These are phyloP conservation scores for Solenopsis fugax DNA, from an alignment of 1,140 invertebrate genomes.

Conservation along the genomic window DNA sequence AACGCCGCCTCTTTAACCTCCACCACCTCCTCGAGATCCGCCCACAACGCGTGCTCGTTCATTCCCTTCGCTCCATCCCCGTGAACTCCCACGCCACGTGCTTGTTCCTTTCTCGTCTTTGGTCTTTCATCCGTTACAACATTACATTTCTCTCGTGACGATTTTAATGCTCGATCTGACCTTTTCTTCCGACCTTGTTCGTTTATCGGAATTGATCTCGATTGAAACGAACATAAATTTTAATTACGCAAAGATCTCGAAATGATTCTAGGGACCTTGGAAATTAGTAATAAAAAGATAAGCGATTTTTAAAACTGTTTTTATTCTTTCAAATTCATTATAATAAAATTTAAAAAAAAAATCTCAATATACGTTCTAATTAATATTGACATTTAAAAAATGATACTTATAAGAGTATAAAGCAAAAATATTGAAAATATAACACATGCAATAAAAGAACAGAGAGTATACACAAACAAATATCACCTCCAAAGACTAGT, in stretches of 20 bases:
- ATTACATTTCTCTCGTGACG: constrained; percentile 45
- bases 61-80: constrained; percentile 77
- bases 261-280: neutral
- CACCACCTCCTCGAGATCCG: constrained; percentile 84
- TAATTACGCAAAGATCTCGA: neutral
- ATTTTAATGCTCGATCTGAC: constrained; percentile 46
- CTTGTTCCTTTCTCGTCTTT: constrained; percentile 65
- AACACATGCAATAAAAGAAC: neutral
- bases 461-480: neutral
- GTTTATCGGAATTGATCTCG: constrained; percentile 6
- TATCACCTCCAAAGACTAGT: neutral
- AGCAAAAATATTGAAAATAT: neutral
- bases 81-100: constrained; percentile 80
- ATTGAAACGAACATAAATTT: constrained; percentile 7
- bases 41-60: constrained; percentile 83
- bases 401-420: neutral
- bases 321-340: neutral
- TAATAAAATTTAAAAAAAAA: no score
- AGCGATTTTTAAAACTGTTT: neutral
- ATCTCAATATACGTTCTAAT: neutral
- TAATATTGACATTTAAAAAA: neutral
- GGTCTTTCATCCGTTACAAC: constrained; percentile 68
- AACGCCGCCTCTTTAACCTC: constrained; percentile 85
- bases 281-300: neutral
- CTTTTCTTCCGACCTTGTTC: neutral